Conservation (phyloP, 2,113 vertebrate species). For the Smithornis capensis region DNA sequence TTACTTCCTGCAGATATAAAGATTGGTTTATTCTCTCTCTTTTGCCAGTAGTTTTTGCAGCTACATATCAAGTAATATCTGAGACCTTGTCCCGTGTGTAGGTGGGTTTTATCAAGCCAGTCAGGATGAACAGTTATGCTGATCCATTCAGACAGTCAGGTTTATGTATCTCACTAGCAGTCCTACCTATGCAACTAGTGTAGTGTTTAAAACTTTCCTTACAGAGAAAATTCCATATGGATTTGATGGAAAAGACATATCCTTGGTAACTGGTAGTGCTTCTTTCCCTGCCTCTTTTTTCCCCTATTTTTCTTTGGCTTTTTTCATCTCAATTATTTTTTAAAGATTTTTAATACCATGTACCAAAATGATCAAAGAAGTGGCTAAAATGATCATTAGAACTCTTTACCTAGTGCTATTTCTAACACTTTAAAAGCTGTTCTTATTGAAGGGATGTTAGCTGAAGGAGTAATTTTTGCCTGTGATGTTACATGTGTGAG, state of each 20-base stretch:
- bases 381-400: not conserved
- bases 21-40: not conserved
- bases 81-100: rapidly evolving
- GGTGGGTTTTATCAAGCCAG: not conserved
- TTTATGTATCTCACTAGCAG: not conserved
- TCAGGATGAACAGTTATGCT: not conserved
- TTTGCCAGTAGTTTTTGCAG: not conserved
- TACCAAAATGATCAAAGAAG: not conserved
- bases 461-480: not conserved
- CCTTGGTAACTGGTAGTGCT: not conserved
- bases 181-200: not conserved
- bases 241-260: not conserved
- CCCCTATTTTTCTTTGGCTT: rapidly evolving
- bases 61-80: not conserved
- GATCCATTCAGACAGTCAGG: no score
- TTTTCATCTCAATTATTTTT: no score
- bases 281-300: rapidly evolving
- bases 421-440: not conserved
- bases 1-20: not conserved
- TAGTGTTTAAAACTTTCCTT: not conserved
- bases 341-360: not conserved
- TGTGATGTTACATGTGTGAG: not conserved
- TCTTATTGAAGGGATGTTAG: not conserved
- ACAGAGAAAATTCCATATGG: not conserved
- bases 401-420: not conserved